Evolutionary conservation across 2,113 vertebrate species (phyloP), one percentile per base, ranked within the genome.

Genomic region (Hippoglossus stenolepis): DNA sequence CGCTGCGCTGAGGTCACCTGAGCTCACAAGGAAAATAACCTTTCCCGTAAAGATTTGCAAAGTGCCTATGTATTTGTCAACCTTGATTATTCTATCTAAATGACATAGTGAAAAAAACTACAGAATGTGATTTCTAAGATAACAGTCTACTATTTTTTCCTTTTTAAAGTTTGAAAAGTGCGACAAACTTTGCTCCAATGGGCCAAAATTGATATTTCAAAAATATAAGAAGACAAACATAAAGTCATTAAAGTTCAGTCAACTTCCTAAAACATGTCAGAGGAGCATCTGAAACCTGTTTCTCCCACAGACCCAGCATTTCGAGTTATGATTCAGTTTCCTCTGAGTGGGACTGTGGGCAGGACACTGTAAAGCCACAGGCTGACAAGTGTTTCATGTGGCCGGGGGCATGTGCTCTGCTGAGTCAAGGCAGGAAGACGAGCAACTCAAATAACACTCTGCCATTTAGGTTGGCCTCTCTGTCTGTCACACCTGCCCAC

Each of bases 281-380:
- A 47, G 45, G 45, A 47, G 45, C 15, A 47, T 47, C 45, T 47
- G 57, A 11, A 47, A 78, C 49, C 60, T 56, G 40, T 70, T 63
- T 77, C 31, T 77, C 60, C 82, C 45, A 64, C 45, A 79, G 56
- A 73, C 38, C 60, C 59, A 71, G 61, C 67, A 54, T 85, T 88
- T 66, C 51, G 49, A 77, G 73, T 58, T 84, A 87, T 93, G 93
- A 94, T 89, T 94, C 90, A 93, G 75, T 91, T 93, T 94, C 92
- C 91, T 91, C 82, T 89, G 77, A 80, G 68, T 84, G 28, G 89
- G 84, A 51, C 60, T 89, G 92, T 90, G 87, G 93, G 91, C 38
- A 85, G 88, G 79, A 80, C 87, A 87, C 87, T 90, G 85, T 87
- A 90, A 89, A 88, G 85, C 87, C 89, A 84, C 84, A 87, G 61